Conservation (phyloP, 2,797 vertebrate genomes). For the Chrosomus eos region DNA sequence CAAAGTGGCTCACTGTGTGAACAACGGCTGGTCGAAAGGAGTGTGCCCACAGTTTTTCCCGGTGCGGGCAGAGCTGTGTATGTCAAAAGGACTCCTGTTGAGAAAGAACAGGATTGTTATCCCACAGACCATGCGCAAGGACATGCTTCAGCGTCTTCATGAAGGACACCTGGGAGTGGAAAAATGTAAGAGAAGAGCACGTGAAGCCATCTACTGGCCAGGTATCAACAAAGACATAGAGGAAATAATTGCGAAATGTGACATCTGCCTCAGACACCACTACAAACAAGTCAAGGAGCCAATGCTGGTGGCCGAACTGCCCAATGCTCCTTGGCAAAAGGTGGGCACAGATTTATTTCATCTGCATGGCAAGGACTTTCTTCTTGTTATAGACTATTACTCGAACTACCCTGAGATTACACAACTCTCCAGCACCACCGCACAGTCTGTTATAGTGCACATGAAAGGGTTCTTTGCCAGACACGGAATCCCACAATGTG, state of each 20-base stretch:
- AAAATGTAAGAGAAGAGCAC: conserved; percentile 47
- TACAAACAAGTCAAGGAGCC: conserved; percentile 32
- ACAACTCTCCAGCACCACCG: no score
- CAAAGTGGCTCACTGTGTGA: neutral
- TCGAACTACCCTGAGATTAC: no score
- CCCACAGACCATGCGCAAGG: neutral
- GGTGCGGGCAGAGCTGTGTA: conserved; percentile 9
- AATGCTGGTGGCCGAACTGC: conserved; percentile 6
- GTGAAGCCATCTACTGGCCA: conserved; percentile 47
- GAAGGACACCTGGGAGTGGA: conserved; percentile 48
- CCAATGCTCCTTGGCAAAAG: conserved; percentile 18
- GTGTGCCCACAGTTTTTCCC: no score
- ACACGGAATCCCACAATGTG: no score
- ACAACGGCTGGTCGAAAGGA: neutral
- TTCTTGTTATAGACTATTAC: conserved; percentile 7
- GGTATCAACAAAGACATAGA: conserved; percentile 48
- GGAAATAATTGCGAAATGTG: neutral
- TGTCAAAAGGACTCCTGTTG: conserved; percentile 30
- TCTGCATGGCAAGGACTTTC: conserved; percentile 33
- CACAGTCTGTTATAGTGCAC: no score
- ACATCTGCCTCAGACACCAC: no score
- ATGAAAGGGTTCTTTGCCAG: no score
- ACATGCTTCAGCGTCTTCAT: conserved; percentile 40
- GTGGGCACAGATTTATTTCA: conserved; percentile 23
- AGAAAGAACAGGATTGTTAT: conserved; percentile 38